A percentile compares a stretch with the other conserved stretches of the same genome.
Conservation (phyloP, 2,113 vertebrate species). For the Melanerpes formicivorus region DNA sequence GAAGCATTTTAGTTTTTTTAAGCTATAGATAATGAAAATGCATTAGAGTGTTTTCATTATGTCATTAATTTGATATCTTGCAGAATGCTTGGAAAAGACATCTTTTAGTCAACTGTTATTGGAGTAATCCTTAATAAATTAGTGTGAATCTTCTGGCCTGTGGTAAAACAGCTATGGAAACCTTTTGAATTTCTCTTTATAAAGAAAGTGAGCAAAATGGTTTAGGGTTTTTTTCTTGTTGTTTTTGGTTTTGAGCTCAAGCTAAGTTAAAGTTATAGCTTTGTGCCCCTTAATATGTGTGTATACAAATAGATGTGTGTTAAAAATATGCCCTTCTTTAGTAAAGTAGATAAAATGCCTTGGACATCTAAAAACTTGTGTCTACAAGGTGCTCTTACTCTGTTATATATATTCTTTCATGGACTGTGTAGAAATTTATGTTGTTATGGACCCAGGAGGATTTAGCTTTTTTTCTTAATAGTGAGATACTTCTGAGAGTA, state of each 20-base stretch:
- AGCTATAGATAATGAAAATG: neutral
- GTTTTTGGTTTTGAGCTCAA: neutral
- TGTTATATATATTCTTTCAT: neutral
- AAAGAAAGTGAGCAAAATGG: neutral
- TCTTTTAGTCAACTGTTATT: neutral
- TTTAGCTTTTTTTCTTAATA: neutral
- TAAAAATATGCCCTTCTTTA: neutral
- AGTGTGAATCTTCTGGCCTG: neutral
- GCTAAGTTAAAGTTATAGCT: neutral
- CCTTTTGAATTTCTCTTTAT: neutral
- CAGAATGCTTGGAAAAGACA: neutral
- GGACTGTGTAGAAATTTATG: neutral
- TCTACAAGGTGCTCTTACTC: neutral
- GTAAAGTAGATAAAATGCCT: neutral
- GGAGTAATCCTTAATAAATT: neutral
- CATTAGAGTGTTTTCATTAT: neutral
- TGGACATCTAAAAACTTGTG: neutral
- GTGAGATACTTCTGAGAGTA: neutral
- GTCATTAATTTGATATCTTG: neutral
- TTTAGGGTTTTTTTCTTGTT: neutral
- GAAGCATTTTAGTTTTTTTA: neutral
- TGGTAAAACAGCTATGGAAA: neutral
- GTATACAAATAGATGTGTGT: neutral
- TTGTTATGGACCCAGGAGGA: rapidly evolving
- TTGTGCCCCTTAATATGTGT: neutral